Evolutionary conservation across 2,888 invertebrate genomes (phyloP).

Genomic region (Alviniconcha strummeri): DNA sequence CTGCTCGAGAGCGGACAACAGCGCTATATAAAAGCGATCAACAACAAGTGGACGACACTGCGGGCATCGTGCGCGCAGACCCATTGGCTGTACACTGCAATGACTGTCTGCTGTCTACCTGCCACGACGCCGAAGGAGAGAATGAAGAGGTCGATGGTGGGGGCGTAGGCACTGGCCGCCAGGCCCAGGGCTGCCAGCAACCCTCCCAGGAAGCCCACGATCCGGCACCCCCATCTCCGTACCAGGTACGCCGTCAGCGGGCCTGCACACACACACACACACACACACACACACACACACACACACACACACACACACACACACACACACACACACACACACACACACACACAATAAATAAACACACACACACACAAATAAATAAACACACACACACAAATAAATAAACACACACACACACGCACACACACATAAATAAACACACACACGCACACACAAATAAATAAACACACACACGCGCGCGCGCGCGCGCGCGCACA

Average conservation of each 20-base stretch:
- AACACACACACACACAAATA: neutral
- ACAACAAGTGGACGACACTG: neutral
- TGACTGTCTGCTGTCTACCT: constrained; percentile 24
- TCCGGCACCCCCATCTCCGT: constrained; percentile 31
- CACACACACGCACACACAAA: too few species aligned
- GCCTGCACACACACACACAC: constrained; percentile 22
- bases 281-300: neutral
- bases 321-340: constrained; percentile 8
- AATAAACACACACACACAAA: neutral
- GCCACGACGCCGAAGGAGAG: constrained; percentile 32
- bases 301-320: neutral
- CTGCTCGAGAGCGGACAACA: too few species aligned
- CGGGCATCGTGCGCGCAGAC: neutral
- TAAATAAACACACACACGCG: too few species aligned
- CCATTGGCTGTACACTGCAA: neutral
- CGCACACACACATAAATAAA: too few species aligned
- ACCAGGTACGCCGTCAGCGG: constrained; percentile 32
- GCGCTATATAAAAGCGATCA: neutral
- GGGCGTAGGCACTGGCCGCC: constrained; percentile 16
- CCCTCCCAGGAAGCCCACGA: constrained; percentile 35
- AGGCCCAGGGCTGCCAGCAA: constrained; percentile 33
- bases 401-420: neutral
- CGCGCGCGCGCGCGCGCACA: too few species aligned
- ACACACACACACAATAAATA: neutral
- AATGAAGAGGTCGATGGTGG: constrained; percentile 35